Evolutionary conservation across 2,888 invertebrate species (phyloP).

Genomic region (Xylophagus ater): DNA sequence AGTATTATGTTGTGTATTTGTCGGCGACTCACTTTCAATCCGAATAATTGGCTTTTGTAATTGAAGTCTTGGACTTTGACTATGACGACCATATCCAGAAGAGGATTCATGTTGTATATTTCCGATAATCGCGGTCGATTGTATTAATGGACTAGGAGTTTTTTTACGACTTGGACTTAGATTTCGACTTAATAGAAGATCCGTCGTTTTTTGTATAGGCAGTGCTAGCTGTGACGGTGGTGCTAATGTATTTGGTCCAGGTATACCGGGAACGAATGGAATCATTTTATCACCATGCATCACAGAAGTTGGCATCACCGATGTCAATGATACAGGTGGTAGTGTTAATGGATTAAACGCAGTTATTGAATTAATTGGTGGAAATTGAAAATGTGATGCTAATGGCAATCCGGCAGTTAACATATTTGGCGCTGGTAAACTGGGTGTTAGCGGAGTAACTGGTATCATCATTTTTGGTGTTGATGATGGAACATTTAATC

Average conservation of each 20-base stretch:
- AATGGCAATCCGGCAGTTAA: slow-evolving; percentile 18
- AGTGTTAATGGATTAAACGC: slow-evolving; percentile 58
- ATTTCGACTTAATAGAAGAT: slow-evolving; percentile 20
- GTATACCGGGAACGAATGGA: slow-evolving; percentile 78
- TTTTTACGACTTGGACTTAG: slow-evolving; percentile 32
- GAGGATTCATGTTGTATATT: neutral
- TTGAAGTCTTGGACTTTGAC: slow-evolving; percentile 6
- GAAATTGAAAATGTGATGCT: slow-evolving; percentile 47
- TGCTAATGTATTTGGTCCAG: slow-evolving; percentile 60
- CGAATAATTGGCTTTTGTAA: slow-evolving; percentile 10
- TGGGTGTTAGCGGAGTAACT: slow-evolving; percentile 45
- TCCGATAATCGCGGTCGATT: slow-evolving; percentile 6
- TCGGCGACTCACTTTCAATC: slow-evolving; percentile 9
- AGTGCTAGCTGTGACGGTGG: slow-evolving; percentile 33
- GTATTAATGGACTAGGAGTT: slow-evolving; percentile 26
- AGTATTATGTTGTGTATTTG: neutral
- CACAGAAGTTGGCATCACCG: slow-evolving; percentile 37
- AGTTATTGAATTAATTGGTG: slow-evolving; percentile 57
- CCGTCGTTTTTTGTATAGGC: slow-evolving; percentile 19
- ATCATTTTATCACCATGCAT: slow-evolving; percentile 63
- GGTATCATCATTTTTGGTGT: slow-evolving; percentile 46
- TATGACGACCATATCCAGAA: neutral
- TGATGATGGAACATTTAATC: slow-evolving; percentile 23
- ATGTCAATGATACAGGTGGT: slow-evolving; percentile 43
- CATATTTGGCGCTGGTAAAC: slow-evolving; percentile 39